Evolutionary conservation across 2,888 invertebrate species (phyloP), one percentile per base, ranked within the genome.

Genomic region (Lithodes maja): DNA sequence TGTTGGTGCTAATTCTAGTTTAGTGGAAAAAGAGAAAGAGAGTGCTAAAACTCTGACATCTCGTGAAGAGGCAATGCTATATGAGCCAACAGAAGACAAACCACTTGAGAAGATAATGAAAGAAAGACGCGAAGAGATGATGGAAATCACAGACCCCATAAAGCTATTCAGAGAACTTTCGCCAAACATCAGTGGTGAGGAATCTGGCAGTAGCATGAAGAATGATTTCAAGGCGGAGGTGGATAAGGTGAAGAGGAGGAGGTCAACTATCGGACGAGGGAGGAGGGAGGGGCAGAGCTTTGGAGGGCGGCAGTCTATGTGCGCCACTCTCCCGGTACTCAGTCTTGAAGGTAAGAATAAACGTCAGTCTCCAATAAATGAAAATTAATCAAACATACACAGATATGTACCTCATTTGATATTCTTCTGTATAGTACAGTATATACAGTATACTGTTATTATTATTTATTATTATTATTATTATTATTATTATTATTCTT

Each of bases 171-270:
- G 55, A 3, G 49, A 17, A 80, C 15, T 2, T 53, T 55, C 81
- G 2, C n/a, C 17, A n/a, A 49, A 3, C 68, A 7, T 33, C 17
- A 9, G 3, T 33, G 54, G 12, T n/a, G 55, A 55, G 69, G 75
- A 54, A 1, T 55, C 33, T 12, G 33, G 33, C 17, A 33, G 15
- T 7, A 55, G 54, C 15, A 9, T 84, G n/a, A 75, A 49, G 5
- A 75, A 81, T 49, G 86, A 75, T 49, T 15, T 86, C n/a, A 53
- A 81, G 33, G 77, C 71, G 52, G 86, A 86, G n/a, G 81, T 86
- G 3, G 86, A 86, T 3, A 86, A 86, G 53, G 74, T 86, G 1
- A 86, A 86, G 81, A 82, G 52, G 50, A 86, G 86, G 49, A 81
- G 86, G 33, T 86, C 86, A 5, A 86, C 86, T 1, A 49, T 86